A percentile compares a stretch with the other conserved stretches of the same genome.
Evolutionary conservation across 1,140 invertebrate genomes (phyloP).

Genomic region (Callitettix versicolor): DNA sequence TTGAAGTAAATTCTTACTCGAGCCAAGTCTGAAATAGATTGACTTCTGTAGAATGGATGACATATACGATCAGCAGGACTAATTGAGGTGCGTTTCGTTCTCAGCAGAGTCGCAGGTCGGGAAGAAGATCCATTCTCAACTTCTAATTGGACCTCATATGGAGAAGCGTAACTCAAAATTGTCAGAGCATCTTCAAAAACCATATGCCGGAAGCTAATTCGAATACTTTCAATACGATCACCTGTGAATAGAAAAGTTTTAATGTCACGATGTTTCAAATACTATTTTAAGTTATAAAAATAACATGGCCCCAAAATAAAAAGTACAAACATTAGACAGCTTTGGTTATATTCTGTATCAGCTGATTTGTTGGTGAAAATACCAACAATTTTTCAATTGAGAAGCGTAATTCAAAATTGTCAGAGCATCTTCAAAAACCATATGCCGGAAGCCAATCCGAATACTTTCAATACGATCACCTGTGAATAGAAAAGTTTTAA

Average conservation of each 20-base stretch:
- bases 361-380: too few species aligned
- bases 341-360: too few species aligned
- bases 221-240: conserved; percentile 74
- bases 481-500: conserved; percentile 36
- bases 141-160: conserved; percentile 68
- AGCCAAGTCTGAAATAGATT: conserved; percentile 51
- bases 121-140: conserved; percentile 46
- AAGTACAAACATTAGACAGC: too few species aligned
- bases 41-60: conserved; percentile 56
- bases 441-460: conserved; percentile 75
- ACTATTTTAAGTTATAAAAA: too few species aligned
- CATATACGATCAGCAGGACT: conserved; percentile 41
- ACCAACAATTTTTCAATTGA: too few species aligned
- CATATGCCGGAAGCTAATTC: conserved; percentile 77
- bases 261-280: too few species aligned
- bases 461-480: conserved; percentile 78
- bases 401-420: conserved; percentile 83
- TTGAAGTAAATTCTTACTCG: conserved; percentile 31
- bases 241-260: conserved; percentile 44
- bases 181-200: conserved; percentile 82
- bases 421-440: conserved; percentile 82
- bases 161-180: conserved; percentile 83
- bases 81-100: conserved; percentile 36
- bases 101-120: conserved; percentile 36
- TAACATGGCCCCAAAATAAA: too few species aligned